A percentile compares a stretch with the other conserved stretches of the same genome.
Evolutionary conservation across 2,113 vertebrate genomes (phyloP).

Genomic region (Python bivittatus): DNA sequence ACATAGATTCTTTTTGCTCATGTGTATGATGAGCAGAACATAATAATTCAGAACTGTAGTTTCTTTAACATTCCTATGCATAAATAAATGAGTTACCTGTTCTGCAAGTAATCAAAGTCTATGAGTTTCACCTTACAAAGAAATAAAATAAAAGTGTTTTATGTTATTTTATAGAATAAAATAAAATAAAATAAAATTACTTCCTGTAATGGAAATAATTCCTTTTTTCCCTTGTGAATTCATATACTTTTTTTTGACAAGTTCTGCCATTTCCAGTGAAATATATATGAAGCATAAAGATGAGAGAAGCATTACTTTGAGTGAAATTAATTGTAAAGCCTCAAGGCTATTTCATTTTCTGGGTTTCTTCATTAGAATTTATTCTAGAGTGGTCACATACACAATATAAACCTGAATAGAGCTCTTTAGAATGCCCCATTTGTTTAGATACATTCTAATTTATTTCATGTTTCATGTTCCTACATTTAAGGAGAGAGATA

Average conservation of each 20-base stretch:
- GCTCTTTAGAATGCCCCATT: neutral
- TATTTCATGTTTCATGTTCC: constrained; percentile 13
- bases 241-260: neutral
- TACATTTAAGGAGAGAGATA: constrained; percentile 14
- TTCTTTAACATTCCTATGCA: constrained; percentile 13
- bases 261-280: constrained; percentile 17
- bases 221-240: neutral
- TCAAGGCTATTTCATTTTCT: constrained; percentile 1
- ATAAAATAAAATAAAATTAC: too few relatives aligned
- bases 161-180: too few relatives aligned
- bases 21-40: neutral
- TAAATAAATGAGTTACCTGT: constrained; percentile 31
- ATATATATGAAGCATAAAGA: constrained; percentile 21
- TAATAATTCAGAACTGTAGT: constrained; percentile 12
- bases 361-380: neutral
- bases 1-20: neutral
- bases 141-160: constrained; percentile 16
- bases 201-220: neutral
- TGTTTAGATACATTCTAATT: constrained; percentile 28
- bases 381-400: neutral
- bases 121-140: neutral
- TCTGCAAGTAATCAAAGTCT: constrained; percentile 9
- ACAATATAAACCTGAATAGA: neutral
- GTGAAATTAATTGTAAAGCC: constrained; percentile 15
- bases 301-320: neutral